Base-by-base conservation (phyloP, 1,140 invertebrate genomes). In the Achroia grisella region DNA sequence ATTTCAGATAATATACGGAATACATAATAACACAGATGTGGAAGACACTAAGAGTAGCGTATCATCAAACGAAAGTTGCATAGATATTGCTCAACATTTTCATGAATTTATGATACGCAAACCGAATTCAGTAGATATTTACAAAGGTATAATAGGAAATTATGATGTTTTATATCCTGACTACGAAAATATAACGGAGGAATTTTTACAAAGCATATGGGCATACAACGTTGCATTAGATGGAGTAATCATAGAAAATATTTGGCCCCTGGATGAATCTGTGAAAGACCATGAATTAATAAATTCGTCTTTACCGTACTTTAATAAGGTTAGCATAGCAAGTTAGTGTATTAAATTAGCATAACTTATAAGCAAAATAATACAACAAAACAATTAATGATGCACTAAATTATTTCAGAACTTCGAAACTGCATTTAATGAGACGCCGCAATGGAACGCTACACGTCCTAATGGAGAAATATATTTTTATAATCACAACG, bases 241-340 rank as follows among this genome's bases (percentile, higher is more conserved):
- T 44, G 80, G 71, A 4, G 11, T 75, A 1, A 27, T 84, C n/a
- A 44, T 84, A 27, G 61, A 71, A 65, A 77, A 84, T 39, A 77
- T 48, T 40, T 84, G 76, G 78, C 80, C 80, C n/a, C 53, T 75
- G 29, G 80, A 84, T 48, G 41, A 74, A 39, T 57, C 59, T 4
- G 32, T 68, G 11, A 80, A 75, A 23, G 15, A 35, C 5, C 17
- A 61, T 17, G 61, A 73, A 12, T 57, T 65, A 35, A 72, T 58
- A 5, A 23, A 48, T 15, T 33, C 23, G 12, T 41, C 47, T 40
- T 51, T 80, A 14, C 71, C 75, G 0, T 81, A 81, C 39, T 83
- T 73, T 33, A 83, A 50, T 59, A 33, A 73, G 62, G 77, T 81
- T 55, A 51, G 27, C 6, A 23, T n/a, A n/a, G n/a, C n/a, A n/a